These are phyloP conservation scores for Teinopalpus imperialis DNA, from an alignment of 2,888 invertebrate species.

Conservation along the genomic window DNA sequence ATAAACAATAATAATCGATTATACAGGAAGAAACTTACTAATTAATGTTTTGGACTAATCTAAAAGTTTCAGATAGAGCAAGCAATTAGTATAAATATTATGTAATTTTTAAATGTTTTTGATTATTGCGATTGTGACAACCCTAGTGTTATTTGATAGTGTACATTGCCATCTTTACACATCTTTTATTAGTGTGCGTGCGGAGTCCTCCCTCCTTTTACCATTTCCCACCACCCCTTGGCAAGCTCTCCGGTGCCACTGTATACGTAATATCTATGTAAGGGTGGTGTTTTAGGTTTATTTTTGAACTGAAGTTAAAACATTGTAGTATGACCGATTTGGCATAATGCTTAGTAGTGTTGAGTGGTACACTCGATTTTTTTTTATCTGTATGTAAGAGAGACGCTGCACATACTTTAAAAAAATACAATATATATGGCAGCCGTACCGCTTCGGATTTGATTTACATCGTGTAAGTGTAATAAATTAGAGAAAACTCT, in stretches of 20 bases:
- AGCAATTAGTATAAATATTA: no score
- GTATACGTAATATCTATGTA: slow-evolving; percentile 19
- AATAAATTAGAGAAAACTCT: slow-evolving; percentile 7
- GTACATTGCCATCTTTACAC: not conserved
- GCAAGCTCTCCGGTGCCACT: slow-evolving; percentile 32
- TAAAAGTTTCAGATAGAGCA: no score
- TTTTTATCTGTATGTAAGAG: slow-evolving; percentile 9
- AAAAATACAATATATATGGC: slow-evolving; percentile 15
- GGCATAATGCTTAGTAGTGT: slow-evolving; percentile 33
- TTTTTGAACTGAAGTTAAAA: slow-evolving; percentile 38
- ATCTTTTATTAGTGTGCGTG: slow-evolving; percentile 8
- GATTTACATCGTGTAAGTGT: slow-evolving; percentile 13
- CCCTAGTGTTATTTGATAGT: slow-evolving; percentile 2
- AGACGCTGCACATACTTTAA: slow-evolving; percentile 2
- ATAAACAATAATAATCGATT: no score
- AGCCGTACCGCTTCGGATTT: not conserved
- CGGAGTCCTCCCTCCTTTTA: not conserved
- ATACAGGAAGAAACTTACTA: no score
- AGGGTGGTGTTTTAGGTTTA: slow-evolving; percentile 31
- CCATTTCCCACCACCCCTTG: slow-evolving; percentile 29
- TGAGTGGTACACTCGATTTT: slow-evolving; percentile 28
- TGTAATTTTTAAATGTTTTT: no score
- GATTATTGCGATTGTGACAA: slow-evolving; percentile 5
- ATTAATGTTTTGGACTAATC: no score
- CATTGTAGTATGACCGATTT: slow-evolving; percentile 40